Conservation (phyloP, 2,888 invertebrate species). For the Ectobius pallidus region DNA sequence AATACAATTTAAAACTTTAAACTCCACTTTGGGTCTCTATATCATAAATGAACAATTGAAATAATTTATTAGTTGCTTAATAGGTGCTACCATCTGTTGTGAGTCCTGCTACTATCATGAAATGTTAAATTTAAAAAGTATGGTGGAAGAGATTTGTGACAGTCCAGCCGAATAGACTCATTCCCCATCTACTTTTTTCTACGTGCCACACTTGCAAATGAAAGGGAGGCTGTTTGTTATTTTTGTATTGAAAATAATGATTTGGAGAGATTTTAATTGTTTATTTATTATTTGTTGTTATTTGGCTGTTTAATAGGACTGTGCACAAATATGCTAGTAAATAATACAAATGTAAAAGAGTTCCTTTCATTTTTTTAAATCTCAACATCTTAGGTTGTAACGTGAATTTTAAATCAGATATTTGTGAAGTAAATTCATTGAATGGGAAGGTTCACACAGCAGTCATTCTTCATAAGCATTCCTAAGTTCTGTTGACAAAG, state of each 20-base stretch:
- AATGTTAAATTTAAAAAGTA: conserved; percentile 26
- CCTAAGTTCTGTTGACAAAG: too few species aligned
- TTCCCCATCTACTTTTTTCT: conserved; percentile 18
- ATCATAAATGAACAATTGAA: conserved; percentile 22
- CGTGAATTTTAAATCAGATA: background rate
- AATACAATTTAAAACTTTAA: background rate
- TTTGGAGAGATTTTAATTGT: background rate
- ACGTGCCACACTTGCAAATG: conserved; percentile 19
- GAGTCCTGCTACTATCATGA: conserved; percentile 37
- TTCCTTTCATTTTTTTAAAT: conserved; percentile 6
- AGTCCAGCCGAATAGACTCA: conserved; percentile 24
- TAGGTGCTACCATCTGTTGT: conserved; percentile 41
- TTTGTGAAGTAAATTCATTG: too few species aligned
- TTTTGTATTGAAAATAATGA: conserved; percentile 3
- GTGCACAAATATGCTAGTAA: background rate
- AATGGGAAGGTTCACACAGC: too few species aligned
- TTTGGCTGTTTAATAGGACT: conserved; percentile 23
- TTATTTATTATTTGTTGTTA: conserved; percentile 12
- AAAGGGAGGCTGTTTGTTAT: background rate
- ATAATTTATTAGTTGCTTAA: conserved; percentile 38
- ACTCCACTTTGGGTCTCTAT: conserved; percentile 30
- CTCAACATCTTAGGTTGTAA: conserved; percentile 17
- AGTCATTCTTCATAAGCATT: too few species aligned
- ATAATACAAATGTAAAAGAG: background rate
- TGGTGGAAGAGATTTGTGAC: background rate